Evolutionary conservation across 1,140 invertebrate species (phyloP).

Genomic region (Armadillidium nasatum): DNA sequence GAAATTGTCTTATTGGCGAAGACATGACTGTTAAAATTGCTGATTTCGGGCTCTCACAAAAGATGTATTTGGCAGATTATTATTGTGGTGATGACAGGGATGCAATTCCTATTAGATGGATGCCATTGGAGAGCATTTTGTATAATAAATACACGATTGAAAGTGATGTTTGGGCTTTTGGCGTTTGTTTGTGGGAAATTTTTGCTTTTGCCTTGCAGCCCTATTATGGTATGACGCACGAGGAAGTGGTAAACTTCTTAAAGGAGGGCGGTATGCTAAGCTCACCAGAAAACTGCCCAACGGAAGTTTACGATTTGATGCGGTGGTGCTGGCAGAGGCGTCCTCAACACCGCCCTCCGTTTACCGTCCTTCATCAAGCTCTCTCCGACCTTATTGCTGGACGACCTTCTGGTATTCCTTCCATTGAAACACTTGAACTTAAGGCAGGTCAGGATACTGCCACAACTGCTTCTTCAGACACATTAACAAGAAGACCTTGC

Average conservation of each 20-base stretch:
- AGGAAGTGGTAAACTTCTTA: conserved; percentile 87
- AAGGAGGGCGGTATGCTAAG: conserved; percentile 83
- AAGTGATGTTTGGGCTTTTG: conserved; percentile 91
- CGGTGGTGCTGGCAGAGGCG: conserved; percentile 85
- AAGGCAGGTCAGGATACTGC: neutral
- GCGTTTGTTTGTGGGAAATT: conserved; percentile 89
- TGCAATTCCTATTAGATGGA: conserved; percentile 85
- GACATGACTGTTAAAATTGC: conserved; percentile 93
- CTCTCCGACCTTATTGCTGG: conserved; percentile 35
- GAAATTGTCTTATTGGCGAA: conserved; percentile 92
- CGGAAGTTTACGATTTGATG: conserved; percentile 89
- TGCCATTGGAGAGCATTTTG: conserved; percentile 89
- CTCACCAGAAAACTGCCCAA: conserved; percentile 82
- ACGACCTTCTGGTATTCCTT: conserved; percentile 14
- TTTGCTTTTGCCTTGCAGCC: conserved; percentile 89
- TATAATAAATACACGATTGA: conserved; percentile 91
- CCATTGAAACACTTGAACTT: conserved; percentile 2
- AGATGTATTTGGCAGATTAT: conserved; percentile 69
- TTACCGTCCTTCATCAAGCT: conserved; percentile 50
- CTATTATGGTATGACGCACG: conserved; percentile 91
- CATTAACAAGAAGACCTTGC: neutral
- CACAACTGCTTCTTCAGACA: neutral
- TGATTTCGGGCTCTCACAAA: conserved; percentile 88
- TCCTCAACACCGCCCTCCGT: conserved; percentile 74
- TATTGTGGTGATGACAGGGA: conserved; percentile 90